Conservation (phyloP, 1,140 invertebrate species). For the Papilio glaucus region DNA sequence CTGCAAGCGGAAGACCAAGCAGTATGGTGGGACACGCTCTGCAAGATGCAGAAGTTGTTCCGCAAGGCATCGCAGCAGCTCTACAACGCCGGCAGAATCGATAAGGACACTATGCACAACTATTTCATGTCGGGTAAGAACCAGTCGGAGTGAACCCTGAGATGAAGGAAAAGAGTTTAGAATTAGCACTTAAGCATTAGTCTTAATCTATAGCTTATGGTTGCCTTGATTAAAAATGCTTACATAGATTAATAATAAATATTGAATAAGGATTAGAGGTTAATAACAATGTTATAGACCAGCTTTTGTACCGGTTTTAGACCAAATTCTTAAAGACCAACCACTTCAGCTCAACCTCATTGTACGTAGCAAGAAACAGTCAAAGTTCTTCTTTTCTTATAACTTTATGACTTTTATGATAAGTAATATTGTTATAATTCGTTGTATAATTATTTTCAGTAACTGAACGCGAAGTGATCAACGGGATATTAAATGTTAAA, state of each 20-base stretch:
- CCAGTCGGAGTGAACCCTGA: background rate
- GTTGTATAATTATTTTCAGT: constrained; percentile 91
- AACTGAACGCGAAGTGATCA: constrained; percentile 98
- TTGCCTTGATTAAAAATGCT: no score
- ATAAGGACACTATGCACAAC: constrained; percentile 97
- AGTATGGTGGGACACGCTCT: constrained; percentile 98
- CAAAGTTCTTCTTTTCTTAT: no score
- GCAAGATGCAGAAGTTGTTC: constrained; percentile 97
- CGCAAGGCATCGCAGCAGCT: constrained; percentile 95
- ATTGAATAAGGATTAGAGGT: no score
- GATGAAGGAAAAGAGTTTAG: background rate
- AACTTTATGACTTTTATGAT: no score
- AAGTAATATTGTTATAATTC: constrained; percentile 9
- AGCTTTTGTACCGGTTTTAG: no score
- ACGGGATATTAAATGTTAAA: constrained; percentile 96
- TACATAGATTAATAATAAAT: no score
- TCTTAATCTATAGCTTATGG: no score
- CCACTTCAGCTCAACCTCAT: no score
- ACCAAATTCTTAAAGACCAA: no score
- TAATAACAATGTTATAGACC: no score
- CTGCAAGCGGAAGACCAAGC: constrained; percentile 97
- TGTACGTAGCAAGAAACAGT: no score
- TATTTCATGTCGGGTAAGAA: constrained; percentile 98
- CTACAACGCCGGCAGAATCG: constrained; percentile 93
- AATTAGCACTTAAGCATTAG: no score